Evolutionary conservation across 2,797 vertebrate species (phyloP), one percentile per base, ranked within the genome.

Genomic region (Sebastes umbrosus): DNA sequence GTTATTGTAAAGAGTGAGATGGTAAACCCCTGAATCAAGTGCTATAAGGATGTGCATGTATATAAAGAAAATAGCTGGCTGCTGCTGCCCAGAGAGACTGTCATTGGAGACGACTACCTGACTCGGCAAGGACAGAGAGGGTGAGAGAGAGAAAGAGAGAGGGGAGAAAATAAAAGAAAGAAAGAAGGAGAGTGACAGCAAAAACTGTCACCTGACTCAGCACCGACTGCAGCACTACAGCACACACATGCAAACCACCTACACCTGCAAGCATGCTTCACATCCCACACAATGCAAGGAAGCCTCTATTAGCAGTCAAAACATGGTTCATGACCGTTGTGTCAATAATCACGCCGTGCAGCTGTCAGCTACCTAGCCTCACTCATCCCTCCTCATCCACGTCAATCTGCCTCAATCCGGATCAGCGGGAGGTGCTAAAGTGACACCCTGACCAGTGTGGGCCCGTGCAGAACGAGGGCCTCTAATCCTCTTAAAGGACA

Each of bases 401-500:
- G 36, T 91, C 91, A 92, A 84, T 95, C 90, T 86, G 81, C 75
- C 73, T 93, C 91, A 91, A 83, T 91, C 88, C 55, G 68, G 92
- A 94, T 95, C 91, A 94, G 87, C 79, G 46, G 79, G 82, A 93
- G 86, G 93, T 93, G 92, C 92, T 91, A 89, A 93, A 91, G 86
- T 91, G 90, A 94, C 90, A 93, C 92, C 84, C 90, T 90, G 89
- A 86, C 90, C 86, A 84, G 52, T 12, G 81, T n/a, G n/a, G 87
- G 75, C 76, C 79, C 20, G n/a, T 79, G 77, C 54, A 76, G 82
- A 71, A 67, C 1, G 43, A 83, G 66, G 84, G 75, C 68, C 68
- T 81, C 34, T 94, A 95, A 95, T 95, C 94, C 92, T 93, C 91
- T 95, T 94, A 94, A 75, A 82, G 85, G 80, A 82, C 85, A 88